Conservation (phyloP, 2,113 vertebrate genomes). For the Delphinus delphis region DNA sequence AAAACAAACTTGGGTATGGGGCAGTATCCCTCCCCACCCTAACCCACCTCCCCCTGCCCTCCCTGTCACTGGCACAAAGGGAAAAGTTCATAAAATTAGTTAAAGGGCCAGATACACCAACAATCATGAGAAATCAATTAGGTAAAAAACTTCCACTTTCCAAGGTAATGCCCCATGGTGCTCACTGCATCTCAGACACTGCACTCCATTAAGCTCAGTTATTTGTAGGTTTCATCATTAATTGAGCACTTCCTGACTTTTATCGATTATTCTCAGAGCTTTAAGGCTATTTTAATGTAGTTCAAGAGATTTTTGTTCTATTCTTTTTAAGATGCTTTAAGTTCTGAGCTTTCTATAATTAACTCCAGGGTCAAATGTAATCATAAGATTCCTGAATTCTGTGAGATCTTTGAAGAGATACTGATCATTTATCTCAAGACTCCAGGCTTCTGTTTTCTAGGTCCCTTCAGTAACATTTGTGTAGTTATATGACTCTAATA, state of each 20-base stretch:
- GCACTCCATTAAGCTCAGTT: conserved; percentile 66
- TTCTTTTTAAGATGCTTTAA: conserved; percentile 60
- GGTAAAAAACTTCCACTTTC: conserved; percentile 48
- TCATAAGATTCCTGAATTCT: conserved; percentile 49
- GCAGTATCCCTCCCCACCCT: not conserved
- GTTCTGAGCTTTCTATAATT: conserved; percentile 47
- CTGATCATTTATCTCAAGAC: conserved; percentile 28
- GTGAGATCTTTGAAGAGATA: conserved; percentile 45
- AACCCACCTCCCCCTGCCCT: not conserved
- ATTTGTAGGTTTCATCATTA: conserved; percentile 72
- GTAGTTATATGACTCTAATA: not conserved
- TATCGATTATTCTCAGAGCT: conserved; percentile 64
- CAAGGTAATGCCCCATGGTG: conserved; percentile 14
- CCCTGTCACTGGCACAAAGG: not conserved
- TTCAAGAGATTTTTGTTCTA: conserved; percentile 50
- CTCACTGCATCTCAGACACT: not conserved
- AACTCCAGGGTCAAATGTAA: conserved; percentile 47
- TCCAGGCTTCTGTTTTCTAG: conserved; percentile 29
- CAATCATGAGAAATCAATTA: conserved; percentile 63
- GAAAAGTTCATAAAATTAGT: not conserved
- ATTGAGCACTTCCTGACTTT: conserved; percentile 65
- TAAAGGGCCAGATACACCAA: not conserved
- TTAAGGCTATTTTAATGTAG: conserved; percentile 59
- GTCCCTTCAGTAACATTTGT: not conserved
- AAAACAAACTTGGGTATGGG: not conserved